Base-by-base conservation (phyloP, 2,797 vertebrate genomes). In the Scarus forsteni region DNA sequence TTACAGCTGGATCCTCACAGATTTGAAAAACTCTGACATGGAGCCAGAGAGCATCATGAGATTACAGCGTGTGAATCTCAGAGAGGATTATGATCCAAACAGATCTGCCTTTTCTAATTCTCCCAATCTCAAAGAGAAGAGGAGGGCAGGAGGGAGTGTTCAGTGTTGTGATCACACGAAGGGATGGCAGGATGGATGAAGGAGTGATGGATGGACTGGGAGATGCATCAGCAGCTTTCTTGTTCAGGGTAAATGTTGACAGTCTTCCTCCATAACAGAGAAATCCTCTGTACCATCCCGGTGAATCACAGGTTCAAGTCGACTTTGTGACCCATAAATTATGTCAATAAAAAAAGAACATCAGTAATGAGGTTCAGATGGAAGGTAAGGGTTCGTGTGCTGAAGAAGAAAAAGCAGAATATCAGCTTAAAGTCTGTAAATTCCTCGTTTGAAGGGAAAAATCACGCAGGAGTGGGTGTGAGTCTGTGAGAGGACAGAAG, bases 331-430 rank as follows among this genome's bases (percentile, higher is more conserved):
- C 65, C 83, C 8, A 34, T 60, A 53, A 78, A 67, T 68, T 74
- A 70, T 65, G 64, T 70, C 13, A 59, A 57, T 75, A 60, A 58
- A 77, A 63, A 79, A 11, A 60, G 73, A 90, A 71, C 76, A 67
- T 85, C 66, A 79, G 60, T 89, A 89, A 90, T 85, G 73, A 85
- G 66, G 73, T 85, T 89, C 87, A 93, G 90, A 84, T 89, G 90
- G 77, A 46, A 16, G 75, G 75, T 73, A 62, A 45, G 83, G 60
- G 46, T 80, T 66, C 78, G 59, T 55, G 15, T 71, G 68, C 75
- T 73, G 64, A 60, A 68, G 68, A 80, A 81, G 82, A 84, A 71
- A 68, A 63, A 67, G 48, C 15, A 63, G 82, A 88, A 84, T 75
- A 84, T 85, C 38, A 18, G 52, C 60, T 75, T 72, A 66, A 56